Evolutionary conservation across 2,113 vertebrate species (phyloP).

Genomic region (Hemibates koningsi): DNA sequence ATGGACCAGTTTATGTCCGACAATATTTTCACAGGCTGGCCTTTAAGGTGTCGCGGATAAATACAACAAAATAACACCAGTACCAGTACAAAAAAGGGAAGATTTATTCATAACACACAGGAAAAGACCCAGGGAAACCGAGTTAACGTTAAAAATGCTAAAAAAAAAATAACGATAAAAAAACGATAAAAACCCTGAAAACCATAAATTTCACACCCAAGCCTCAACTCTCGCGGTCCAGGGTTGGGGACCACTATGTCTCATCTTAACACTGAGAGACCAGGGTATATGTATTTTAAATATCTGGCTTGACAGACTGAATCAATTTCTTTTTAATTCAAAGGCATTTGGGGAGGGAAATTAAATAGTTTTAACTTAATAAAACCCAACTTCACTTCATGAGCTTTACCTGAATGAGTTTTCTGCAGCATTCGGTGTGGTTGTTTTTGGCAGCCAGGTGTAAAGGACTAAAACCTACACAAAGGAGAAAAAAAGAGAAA

Average conservation of each 20-base stretch:
- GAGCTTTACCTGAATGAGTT: slow-evolving; percentile 85
- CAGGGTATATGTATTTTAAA: background rate
- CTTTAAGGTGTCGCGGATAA: background rate
- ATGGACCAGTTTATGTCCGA: background rate
- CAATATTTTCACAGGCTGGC: background rate
- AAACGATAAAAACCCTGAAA: background rate
- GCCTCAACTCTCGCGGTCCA: background rate
- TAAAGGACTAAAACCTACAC: slow-evolving; percentile 83
- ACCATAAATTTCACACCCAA: background rate
- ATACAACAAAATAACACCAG: background rate
- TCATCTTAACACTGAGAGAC: background rate
- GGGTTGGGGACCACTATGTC: background rate
- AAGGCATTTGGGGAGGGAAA: background rate
- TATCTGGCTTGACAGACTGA: background rate
- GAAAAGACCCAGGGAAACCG: background rate
- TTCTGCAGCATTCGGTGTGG: slow-evolving; percentile 84
- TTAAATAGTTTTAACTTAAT: background rate
- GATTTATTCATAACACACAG: background rate
- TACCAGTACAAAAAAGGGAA: background rate
- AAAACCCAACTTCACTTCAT: background rate
- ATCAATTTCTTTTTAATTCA: background rate
- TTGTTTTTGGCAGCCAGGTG: slow-evolving; percentile 91
- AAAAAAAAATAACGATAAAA: background rate
- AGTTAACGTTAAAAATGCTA: background rate
- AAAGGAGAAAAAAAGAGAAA: background rate